Evolutionary conservation across 2,888 invertebrate genomes (phyloP), one percentile per base, ranked within the genome.

Genomic region (Dione juno): DNA sequence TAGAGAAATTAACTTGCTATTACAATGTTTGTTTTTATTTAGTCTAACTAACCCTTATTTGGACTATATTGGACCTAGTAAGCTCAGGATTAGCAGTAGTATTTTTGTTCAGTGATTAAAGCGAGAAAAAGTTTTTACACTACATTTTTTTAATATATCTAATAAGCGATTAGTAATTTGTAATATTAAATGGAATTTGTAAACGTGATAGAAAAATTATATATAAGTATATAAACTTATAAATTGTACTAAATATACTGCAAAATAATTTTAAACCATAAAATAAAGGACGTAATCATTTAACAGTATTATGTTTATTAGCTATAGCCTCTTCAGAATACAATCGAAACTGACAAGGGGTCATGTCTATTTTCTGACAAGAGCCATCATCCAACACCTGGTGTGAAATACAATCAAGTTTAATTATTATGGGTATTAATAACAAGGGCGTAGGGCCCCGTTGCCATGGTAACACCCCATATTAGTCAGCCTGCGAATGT

Each of bases 381-480:
- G 84, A 87, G 88, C 83, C 82, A 82, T 84, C 89, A 90, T 88
- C 90, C 80, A 88, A 86, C 92, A 93, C 92, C 92, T 93, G 92
- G 92, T 87, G 92, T 87, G 92, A 90, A 92, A 90, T 90, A 91
- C 92, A 93, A 93, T 93, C 92, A 92, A 90, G 91, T 90, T 92
- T 92, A 92, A 92, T 93, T 92, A 93, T 92, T 92, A 87, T 87
- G 85, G 88, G 92, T 92, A 93, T 93, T 93, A 92, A 92, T 93
- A 92, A 92, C 92, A 89, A 92, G 92, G 93, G 93, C 90, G 90
- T 89, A 81, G 82, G 90, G 89, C 81, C 85, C 82, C 80, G 91
- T 92, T 84, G 82, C 82, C 84, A 92, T 91, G 81, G 92, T 80
- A 92, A 92, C 93, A 79, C 93, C 92, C 92, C 81, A 80, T 81